Evolutionary conservation across 1,140 invertebrate genomes (phyloP).

Genomic region (Sminthurinus signatus): DNA sequence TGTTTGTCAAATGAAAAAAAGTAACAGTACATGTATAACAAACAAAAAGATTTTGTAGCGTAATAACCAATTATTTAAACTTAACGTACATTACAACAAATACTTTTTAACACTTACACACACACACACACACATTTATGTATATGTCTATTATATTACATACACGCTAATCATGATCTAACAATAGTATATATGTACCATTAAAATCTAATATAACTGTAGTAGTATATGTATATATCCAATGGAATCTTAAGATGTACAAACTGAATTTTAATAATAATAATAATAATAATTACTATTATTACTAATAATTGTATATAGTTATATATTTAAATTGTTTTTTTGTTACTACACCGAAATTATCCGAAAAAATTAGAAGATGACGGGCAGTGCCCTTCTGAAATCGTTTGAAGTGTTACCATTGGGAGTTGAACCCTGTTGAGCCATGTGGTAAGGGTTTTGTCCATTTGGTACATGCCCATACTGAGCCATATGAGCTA

Average conservation of each 20-base stretch:
- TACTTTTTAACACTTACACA: too few species aligned
- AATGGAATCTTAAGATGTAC: not conserved
- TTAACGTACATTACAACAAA: too few species aligned
- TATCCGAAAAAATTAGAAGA: slow-evolving; percentile 25
- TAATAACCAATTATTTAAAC: too few species aligned
- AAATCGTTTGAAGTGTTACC: slow-evolving; percentile 31
- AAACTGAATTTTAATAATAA: not conserved
- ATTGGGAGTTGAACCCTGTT: slow-evolving; percentile 16
- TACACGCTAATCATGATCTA: too few species aligned
- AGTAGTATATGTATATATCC: too few species aligned
- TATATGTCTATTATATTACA: too few species aligned
- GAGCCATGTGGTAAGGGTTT: slow-evolving; percentile 39
- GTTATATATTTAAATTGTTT: not conserved
- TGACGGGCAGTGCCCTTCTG: slow-evolving; percentile 37
- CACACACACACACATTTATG: too few species aligned
- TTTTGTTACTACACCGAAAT: not conserved
- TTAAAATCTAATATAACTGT: too few species aligned
- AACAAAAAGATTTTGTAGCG: too few species aligned
- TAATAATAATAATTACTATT: not conserved
- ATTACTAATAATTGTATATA: not conserved
- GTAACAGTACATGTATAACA: too few species aligned
- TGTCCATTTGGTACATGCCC: slow-evolving; percentile 35
- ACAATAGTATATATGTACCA: too few species aligned
- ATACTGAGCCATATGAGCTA: slow-evolving; percentile 39
- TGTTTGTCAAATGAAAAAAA: too few species aligned